A percentile compares a stretch with the other conserved stretches of the same genome.
phyloP scores from a whole-genome alignment of 2,797 vertebrate genomes.

The Propithecus perrieri region DNA sequence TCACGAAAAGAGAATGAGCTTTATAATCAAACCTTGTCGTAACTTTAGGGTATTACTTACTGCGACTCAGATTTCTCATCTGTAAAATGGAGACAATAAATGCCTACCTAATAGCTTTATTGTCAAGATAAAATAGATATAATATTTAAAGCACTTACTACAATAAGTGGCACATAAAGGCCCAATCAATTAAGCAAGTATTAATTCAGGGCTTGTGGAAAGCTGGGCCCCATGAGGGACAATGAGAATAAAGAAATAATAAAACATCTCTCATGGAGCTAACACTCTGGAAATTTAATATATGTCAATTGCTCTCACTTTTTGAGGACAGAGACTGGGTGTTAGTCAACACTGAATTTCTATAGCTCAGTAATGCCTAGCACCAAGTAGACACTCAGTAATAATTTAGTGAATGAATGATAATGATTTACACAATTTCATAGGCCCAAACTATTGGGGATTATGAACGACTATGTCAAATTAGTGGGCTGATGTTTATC shows the following conservation, averaged over 20 bases:
- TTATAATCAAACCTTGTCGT: not conserved
- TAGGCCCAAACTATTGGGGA: not conserved
- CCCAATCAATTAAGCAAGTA: conserved; percentile 10
- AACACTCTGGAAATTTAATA: not conserved
- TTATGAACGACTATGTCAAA: not conserved
- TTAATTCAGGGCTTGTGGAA: not conserved
- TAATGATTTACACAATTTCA: not conserved
- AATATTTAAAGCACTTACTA: not conserved
- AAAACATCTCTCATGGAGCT: not conserved
- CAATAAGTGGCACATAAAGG: not conserved
- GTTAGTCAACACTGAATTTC: not conserved
- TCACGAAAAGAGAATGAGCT: not conserved
- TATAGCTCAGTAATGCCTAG: not conserved
- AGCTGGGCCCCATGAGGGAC: not conserved
- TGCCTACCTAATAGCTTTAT: not conserved
- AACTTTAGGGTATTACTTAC: not conserved
- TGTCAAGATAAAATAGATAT: conserved; percentile 39
- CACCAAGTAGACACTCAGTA: not conserved
- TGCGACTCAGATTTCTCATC: not conserved
- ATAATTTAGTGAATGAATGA: not conserved
- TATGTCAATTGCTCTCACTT: not conserved
- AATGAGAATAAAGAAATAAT: not conserved
- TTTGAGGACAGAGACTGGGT: not conserved
- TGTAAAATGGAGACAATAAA: conserved; percentile 20
- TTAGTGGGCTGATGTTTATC: not conserved